Conservation (phyloP, 2,888 invertebrate species). For the Philhelius pedissequus region DNA sequence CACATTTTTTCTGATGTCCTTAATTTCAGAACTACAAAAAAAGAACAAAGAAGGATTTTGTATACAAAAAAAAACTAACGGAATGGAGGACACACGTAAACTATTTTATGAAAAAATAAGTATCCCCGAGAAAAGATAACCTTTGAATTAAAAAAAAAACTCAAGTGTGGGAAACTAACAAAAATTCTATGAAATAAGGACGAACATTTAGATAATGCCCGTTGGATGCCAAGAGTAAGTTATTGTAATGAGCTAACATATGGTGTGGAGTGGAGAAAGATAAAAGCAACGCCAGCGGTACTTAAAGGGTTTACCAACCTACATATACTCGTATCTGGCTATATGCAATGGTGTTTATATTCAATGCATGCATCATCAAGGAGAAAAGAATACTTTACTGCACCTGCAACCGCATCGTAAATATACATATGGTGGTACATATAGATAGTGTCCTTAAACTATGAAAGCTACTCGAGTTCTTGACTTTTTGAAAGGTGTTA, state of each 20-base stretch:
- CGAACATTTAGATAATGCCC: slow-evolving; percentile 50
- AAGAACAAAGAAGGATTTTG: not conserved
- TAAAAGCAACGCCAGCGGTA: slow-evolving; percentile 9
- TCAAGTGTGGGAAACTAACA: slow-evolving; percentile 29
- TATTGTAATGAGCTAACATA: slow-evolving; percentile 38
- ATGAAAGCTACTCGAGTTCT: slow-evolving; percentile 43
- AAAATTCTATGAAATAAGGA: slow-evolving; percentile 43
- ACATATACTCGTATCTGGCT: too few species aligned
- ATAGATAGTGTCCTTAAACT: slow-evolving; percentile 39
- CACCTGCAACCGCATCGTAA: not conserved
- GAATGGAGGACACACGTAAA: slow-evolving; percentile 42
- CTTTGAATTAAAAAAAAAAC: slow-evolving; percentile 26
- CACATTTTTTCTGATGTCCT: slow-evolving; percentile 49
- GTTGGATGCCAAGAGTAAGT: slow-evolving; percentile 3
- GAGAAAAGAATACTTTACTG: not conserved
- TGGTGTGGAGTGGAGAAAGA: slow-evolving; percentile 47
- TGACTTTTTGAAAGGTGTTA: slow-evolving; percentile 40
- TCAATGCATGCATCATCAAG: not conserved
- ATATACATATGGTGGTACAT: too few species aligned
- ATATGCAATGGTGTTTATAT: not conserved
- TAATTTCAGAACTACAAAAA: slow-evolving; percentile 5
- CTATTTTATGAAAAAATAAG: not conserved
- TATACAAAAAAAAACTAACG: slow-evolving; percentile 3
- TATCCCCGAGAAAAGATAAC: slow-evolving; percentile 45
- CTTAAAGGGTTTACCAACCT: not conserved